A percentile compares a stretch with the other conserved stretches of the same genome.
These are phyloP conservation scores for Lochmaea capreae DNA, from an alignment of 2,888 invertebrate species.

Conservation along the genomic window DNA sequence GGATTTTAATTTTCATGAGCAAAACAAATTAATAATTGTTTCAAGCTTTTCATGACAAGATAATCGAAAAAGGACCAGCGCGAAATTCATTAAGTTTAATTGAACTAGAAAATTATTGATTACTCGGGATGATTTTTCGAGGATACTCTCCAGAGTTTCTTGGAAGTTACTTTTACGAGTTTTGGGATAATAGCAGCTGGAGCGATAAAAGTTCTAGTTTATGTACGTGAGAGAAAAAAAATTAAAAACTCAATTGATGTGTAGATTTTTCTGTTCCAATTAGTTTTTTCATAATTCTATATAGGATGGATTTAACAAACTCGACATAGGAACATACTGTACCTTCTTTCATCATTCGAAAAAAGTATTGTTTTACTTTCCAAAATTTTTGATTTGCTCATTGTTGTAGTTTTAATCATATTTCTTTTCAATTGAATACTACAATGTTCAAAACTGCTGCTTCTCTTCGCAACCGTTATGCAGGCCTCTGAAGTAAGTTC, in stretches of 20 bases:
- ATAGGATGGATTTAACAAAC: too few species aligned
- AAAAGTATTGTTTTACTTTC: too few species aligned
- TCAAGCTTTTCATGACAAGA: conserved; percentile 34
- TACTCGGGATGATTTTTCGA: neutral
- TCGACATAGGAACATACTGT: too few species aligned
- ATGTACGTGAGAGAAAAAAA: neutral
- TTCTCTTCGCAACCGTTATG: too few species aligned
- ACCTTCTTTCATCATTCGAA: too few species aligned
- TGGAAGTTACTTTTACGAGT: neutral
- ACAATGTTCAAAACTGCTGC: too few species aligned
- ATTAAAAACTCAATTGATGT: neutral
- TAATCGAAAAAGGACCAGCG: conserved; percentile 33
- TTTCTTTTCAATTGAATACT: too few species aligned
- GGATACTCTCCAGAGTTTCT: neutral
- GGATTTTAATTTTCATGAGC: conserved; percentile 37
- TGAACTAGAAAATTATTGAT: conserved; percentile 28
- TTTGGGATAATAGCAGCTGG: neutral
- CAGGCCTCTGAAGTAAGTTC: too few species aligned
- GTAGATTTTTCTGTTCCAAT: neutral
- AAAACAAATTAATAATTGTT: conserved; percentile 40
- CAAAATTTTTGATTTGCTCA: too few species aligned
- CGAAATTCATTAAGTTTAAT: conserved; percentile 36
- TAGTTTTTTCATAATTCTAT: too few species aligned
- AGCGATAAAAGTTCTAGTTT: neutral
- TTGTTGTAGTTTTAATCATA: too few species aligned